phyloP scores from a whole-genome alignment of 2,797 vertebrate species.

The Perodicticus potto region DNA sequence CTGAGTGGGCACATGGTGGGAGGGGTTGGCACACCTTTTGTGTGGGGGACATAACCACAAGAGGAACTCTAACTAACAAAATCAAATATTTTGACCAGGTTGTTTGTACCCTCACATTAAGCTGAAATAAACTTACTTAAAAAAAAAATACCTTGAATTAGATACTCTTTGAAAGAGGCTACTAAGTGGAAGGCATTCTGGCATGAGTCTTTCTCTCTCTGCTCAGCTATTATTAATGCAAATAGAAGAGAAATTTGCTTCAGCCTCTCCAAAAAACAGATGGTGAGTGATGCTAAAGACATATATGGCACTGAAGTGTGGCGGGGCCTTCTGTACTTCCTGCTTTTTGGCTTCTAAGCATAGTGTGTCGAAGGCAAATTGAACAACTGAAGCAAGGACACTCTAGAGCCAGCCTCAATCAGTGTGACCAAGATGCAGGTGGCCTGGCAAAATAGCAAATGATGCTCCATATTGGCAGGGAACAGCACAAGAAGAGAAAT shows the following conservation, averaged over 20 bases:
- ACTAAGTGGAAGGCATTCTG: neutral
- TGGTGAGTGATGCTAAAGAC: conserved; percentile 22
- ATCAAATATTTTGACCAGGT: no score
- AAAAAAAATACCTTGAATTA: neutral
- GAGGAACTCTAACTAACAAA: no score
- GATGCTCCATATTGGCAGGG: neutral
- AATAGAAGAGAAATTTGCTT: conserved; percentile 45
- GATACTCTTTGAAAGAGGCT: neutral
- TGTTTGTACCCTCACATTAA: no score
- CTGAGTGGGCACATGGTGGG: no score
- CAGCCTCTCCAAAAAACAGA: conserved; percentile 45
- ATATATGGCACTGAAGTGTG: conserved; percentile 51
- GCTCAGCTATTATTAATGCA: neutral
- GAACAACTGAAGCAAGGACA: neutral
- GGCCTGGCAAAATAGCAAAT: neutral
- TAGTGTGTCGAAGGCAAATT: neutral
- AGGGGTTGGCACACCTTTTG: no score
- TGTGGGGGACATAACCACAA: no score
- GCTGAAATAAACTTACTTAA: neutral
- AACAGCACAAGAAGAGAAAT: neutral
- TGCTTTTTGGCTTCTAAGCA: conserved; percentile 44
- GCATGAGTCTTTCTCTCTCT: neutral
- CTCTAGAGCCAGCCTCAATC: neutral
- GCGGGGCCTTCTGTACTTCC: conserved; percentile 54
- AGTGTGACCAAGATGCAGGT: conserved; percentile 57